Evolutionary conservation across 2,888 invertebrate species (phyloP).

Genomic region (Macrostomum cliftonense): DNA sequence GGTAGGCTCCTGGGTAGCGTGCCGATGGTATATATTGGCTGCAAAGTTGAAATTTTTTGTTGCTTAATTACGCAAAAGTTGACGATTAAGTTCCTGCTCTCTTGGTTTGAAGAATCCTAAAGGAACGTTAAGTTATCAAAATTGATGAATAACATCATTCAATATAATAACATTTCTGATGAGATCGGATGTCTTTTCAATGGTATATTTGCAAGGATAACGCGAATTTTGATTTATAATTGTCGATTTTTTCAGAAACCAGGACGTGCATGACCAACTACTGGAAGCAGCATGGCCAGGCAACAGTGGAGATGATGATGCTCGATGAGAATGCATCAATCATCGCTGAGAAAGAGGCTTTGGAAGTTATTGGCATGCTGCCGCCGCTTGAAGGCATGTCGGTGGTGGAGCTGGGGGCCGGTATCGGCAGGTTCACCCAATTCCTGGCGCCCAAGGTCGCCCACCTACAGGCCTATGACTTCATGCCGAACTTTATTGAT

Average conservation of each 20-base stretch:
- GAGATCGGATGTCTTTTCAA: no score
- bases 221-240: no score
- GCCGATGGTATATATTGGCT: no score
- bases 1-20: no score
- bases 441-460: constrained; percentile 38
- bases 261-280: neutral
- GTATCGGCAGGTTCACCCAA: constrained; percentile 40
- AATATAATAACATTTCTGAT: no score
- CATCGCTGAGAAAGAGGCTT: neutral
- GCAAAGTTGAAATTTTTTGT: no score
- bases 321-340: neutral
- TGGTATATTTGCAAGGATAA: no score
- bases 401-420: constrained; percentile 2
- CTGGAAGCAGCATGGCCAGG: constrained; percentile 1
- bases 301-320: constrained; percentile 3
- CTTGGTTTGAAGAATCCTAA: no score
- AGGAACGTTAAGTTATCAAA: no score
- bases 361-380: neutral
- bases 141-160: no score
- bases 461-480: constrained; percentile 41
- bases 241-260: neutral
- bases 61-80: no score
- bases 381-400: neutral
- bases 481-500: constrained; percentile 42
- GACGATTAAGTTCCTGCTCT: no score